phyloP scores from a whole-genome alignment of 2,113 vertebrate genomes.

The Chinchilla lanigera region DNA sequence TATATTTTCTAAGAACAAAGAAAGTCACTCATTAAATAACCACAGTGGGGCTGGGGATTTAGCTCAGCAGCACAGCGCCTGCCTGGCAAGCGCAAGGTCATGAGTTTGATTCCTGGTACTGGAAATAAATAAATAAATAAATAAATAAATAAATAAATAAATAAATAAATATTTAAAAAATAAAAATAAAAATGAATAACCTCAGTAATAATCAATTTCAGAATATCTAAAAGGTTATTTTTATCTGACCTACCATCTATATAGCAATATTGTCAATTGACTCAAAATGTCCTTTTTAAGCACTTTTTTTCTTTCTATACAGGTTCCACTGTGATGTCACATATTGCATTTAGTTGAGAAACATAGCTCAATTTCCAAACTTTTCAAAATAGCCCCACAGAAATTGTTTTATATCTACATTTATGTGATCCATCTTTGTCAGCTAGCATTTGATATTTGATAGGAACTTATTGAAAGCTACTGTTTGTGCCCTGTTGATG shows the following conservation, averaged over 20 bases:
- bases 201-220: not conserved
- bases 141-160: no score
- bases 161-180: no score
- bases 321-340: not conserved
- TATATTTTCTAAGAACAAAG: slow-evolving; percentile 13
- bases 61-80: no score
- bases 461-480: not conserved
- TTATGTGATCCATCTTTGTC: slow-evolving; percentile 9
- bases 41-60: no score
- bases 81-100: no score
- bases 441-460: slow-evolving; percentile 9
- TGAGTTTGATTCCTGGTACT: no score
- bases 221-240: slow-evolving; percentile 1
- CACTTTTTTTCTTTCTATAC: not conserved
- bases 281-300: not conserved
- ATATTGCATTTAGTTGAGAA: slow-evolving; percentile 72
- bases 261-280: not conserved
- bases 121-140: no score
- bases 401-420: not conserved
- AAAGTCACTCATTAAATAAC: slow-evolving; percentile 20
- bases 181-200: no score
- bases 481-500: not conserved
- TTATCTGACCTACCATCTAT: not conserved
- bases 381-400: not conserved
- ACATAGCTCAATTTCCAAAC: slow-evolving; percentile 39